Evolutionary conservation across 2,113 vertebrate species (phyloP).

Genomic region (Labrus mixtus): DNA sequence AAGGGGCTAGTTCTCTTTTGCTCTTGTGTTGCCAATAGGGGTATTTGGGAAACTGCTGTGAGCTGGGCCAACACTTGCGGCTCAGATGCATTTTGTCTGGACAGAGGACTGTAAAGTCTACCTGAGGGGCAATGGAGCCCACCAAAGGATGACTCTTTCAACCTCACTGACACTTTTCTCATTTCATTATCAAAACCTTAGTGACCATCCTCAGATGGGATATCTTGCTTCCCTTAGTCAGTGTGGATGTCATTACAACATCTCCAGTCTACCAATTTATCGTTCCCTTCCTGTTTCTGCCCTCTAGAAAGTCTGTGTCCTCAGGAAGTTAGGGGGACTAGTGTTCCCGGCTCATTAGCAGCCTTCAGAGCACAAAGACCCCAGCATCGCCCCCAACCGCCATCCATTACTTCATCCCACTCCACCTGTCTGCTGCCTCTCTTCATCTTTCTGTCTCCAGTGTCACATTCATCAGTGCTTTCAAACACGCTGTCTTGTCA

Average conservation of each 20-base stretch:
- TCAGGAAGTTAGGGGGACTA: neutral
- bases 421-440: slow-evolving; percentile 4
- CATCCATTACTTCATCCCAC: slow-evolving; percentile 8
- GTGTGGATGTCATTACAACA: neutral
- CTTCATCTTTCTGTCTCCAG: neutral
- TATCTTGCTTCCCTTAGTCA: slow-evolving; percentile 2
- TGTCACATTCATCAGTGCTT: slow-evolving; percentile 22
- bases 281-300: neutral
- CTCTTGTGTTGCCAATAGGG: too few relatives aligned
- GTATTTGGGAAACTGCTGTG: too few relatives aligned
- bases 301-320: slow-evolving; percentile 28
- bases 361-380: slow-evolving; percentile 16
- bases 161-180: too few relatives aligned
- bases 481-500: slow-evolving; percentile 6
- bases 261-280: slow-evolving; percentile 15
- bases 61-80: too few relatives aligned
- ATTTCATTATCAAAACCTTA: slow-evolving; percentile 33
- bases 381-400: slow-evolving; percentile 9
- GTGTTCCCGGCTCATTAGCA: slow-evolving; percentile 44
- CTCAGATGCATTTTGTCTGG: too few relatives aligned
- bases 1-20: too few relatives aligned
- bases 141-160: too few relatives aligned
- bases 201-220: slow-evolving; percentile 1
- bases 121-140: too few relatives aligned
- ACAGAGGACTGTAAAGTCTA: too few relatives aligned